Evolutionary conservation across 2,113 vertebrate genomes (phyloP).

Genomic region (Pseudorhombus dupliciocellatus): DNA sequence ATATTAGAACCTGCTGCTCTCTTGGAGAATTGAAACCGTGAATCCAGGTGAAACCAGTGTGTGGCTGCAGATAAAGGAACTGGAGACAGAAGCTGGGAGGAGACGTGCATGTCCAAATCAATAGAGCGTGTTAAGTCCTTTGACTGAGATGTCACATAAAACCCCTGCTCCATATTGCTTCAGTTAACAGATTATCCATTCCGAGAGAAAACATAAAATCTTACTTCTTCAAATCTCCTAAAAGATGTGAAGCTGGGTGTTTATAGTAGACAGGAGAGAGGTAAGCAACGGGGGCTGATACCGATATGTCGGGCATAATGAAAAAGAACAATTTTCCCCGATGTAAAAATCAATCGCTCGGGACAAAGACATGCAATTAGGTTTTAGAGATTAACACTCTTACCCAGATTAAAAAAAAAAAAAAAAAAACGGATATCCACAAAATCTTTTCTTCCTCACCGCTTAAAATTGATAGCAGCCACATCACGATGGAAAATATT

Average conservation of each 20-base stretch:
- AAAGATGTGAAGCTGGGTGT: not conserved
- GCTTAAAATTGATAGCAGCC: no score
- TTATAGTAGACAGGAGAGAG: not conserved
- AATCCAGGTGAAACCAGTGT: constrained; percentile 1
- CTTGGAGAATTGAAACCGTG: constrained; percentile 14
- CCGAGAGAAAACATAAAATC: not conserved
- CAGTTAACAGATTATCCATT: not conserved
- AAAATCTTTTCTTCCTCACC: no score
- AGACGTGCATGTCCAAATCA: not conserved
- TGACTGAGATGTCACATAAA: not conserved
- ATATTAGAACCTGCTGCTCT: constrained; percentile 39
- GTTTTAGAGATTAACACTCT: no score
- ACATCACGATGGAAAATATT: no score
- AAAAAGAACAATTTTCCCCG: no score
- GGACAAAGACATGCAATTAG: no score
- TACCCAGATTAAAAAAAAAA: no score
- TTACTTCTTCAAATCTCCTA: not conserved
- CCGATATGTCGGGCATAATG: no score
- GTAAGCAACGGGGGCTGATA: no score
- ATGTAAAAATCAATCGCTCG: no score
- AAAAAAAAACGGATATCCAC: no score
- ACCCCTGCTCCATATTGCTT: not conserved
- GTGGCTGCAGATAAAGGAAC: not conserved
- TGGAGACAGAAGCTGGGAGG: not conserved
- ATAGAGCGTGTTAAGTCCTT: not conserved